Evolutionary conservation across 2,888 invertebrate species (phyloP), one percentile per base, ranked within the genome.

Genomic region (Biston stratarius): DNA sequence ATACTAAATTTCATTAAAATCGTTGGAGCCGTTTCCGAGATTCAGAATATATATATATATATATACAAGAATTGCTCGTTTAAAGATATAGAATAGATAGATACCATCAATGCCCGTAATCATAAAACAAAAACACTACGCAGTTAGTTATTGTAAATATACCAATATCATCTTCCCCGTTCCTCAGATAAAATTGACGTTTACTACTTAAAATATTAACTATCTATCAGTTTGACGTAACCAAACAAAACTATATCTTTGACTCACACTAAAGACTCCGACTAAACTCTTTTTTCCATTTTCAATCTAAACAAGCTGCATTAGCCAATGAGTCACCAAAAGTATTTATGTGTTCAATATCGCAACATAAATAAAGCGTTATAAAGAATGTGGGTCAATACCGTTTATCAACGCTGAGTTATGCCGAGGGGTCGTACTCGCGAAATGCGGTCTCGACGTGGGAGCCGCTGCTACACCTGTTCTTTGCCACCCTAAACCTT

Each of bases 381-480:
- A 73, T 75, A 75, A 75, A 72, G 73, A 75, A 75, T 72, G 70
- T 75, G 61, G 75, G 75, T 75, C 75, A 75, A 75, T 75, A 73
- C 67, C 75, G 71, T 75, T 73, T 72, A 75, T 75, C 75, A 75
- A 73, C 71, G 65, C 68, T 71, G 72, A 75, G 71, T 73, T 71
- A 73, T 71, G 71, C 63, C 67, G 66, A 71, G 70, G 74, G 75
- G 72, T 63, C 59, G 62, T 60, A 62, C 73, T 85, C 81, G 84
- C 83, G 75, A 81, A 84, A 80, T 80, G 74, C 71, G 78, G 78
- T 74, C 77, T 74, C 74, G 75, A 76, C 79, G 80, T 80, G 81
- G 78, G 81, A 78, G 75, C 80, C 70, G 62, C 63, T 56, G 61
- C 74, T 77, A 72, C 85, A 85, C 85, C 84, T 85, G 84, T 84